These are phyloP conservation scores for Lepidotrigona ventralis DNA, from an alignment of 1,140 invertebrate species.

Conservation along the genomic window DNA sequence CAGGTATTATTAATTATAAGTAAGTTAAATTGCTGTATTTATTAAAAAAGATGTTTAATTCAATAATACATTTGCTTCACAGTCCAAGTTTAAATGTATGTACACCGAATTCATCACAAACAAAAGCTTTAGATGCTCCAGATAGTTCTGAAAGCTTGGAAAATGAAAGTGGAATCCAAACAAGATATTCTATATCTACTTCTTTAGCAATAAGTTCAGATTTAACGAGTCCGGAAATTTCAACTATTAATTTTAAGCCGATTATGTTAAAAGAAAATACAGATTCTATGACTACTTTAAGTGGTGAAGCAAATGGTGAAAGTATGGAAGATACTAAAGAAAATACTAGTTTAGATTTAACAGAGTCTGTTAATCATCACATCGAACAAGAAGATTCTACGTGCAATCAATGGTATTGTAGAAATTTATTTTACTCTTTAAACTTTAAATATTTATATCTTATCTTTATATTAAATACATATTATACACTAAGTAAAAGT, in stretches of 20 bases:
- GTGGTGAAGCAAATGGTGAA: conserved; percentile 4
- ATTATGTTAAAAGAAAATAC: conserved; percentile 68
- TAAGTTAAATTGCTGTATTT: conserved; percentile 3
- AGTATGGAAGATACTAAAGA: conserved; percentile 28
- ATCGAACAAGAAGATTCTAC: conserved; percentile 3
- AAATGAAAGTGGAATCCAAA: conserved; percentile 48
- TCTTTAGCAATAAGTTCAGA: conserved; percentile 65
- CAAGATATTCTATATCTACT: conserved; percentile 51
- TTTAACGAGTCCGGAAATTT: conserved; percentile 64
- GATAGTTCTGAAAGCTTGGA: conserved; percentile 54
- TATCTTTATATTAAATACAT: neutral
- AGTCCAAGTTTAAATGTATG: conserved; percentile 64
- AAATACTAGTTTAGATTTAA: conserved; percentile 14
- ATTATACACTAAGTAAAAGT: neutral
- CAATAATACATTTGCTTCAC: neutral
- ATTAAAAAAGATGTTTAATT: neutral
- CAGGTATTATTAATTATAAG: conserved; percentile 24
- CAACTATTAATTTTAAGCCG: conserved; percentile 64
- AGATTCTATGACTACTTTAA: conserved; percentile 54
- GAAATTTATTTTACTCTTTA: neutral
- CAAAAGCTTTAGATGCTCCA: conserved; percentile 33
- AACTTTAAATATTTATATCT: neutral
- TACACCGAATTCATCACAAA: conserved; percentile 61
- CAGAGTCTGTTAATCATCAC: conserved; percentile 13
- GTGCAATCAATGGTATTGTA: neutral